Conservation (phyloP, 1,140 invertebrate species). For the Lerema accius region DNA sequence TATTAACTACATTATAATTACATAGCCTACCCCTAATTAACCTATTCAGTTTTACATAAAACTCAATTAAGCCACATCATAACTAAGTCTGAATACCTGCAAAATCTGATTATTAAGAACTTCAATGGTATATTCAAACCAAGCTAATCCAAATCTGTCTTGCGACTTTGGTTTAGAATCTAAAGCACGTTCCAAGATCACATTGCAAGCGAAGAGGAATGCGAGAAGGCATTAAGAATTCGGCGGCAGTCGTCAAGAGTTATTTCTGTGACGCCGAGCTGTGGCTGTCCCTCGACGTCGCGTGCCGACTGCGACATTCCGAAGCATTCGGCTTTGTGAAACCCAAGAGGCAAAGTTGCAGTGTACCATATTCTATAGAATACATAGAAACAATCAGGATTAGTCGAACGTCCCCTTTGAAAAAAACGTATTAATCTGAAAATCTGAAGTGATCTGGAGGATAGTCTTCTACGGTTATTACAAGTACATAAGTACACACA, state of each 20-base stretch:
- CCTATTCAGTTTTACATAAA: too few species aligned
- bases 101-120: too few species aligned
- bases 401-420: too few species aligned
- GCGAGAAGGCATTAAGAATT: conserved; percentile 44
- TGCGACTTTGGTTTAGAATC: neutral
- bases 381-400: neutral
- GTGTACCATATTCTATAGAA: conserved; percentile 2
- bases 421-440: too few species aligned
- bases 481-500: too few species aligned
- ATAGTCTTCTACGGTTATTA: too few species aligned
- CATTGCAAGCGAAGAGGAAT: conserved; percentile 39
- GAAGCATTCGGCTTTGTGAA: conserved; percentile 2
- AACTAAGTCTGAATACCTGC: too few species aligned
- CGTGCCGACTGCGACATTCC: conserved; percentile 38
- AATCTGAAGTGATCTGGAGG: too few species aligned
- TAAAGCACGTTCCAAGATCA: conserved; percentile 43
- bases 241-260: conserved; percentile 37
- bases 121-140: neutral
- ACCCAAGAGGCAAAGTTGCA: neutral
- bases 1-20: too few species aligned
- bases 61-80: too few species aligned
- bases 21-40: too few species aligned
- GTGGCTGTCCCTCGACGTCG: conserved; percentile 31
- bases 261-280: conserved; percentile 40
- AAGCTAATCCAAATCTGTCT: neutral